These are phyloP conservation scores for Phylloscopus trochiloides DNA, from an alignment of 2,113 vertebrate genomes.

Conservation along the genomic window DNA sequence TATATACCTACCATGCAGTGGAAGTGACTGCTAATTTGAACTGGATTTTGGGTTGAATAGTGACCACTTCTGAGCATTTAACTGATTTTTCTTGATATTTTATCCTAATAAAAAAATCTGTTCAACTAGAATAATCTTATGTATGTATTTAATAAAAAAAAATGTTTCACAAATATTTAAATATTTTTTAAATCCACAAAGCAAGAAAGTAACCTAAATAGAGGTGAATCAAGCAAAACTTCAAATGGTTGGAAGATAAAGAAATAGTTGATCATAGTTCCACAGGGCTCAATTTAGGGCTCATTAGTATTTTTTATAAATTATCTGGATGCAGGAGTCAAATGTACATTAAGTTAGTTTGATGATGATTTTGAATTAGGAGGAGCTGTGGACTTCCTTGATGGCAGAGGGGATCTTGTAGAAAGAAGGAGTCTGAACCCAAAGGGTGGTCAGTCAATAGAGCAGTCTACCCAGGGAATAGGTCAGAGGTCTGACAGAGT, in stretches of 20 bases:
- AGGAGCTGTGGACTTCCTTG: background rate
- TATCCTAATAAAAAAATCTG: background rate
- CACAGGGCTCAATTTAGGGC: background rate
- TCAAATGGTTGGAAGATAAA: background rate
- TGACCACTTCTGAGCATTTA: background rate
- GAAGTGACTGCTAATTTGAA: background rate
- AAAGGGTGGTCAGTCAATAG: background rate
- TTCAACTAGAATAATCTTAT: background rate
- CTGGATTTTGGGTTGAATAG: background rate
- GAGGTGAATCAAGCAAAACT: background rate
- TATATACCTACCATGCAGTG: background rate
- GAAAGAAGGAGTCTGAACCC: background rate
- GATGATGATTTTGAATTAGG: background rate
- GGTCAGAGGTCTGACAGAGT: background rate
- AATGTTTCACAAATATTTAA: background rate
- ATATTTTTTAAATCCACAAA: background rate
- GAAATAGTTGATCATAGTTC: background rate
- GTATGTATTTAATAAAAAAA: background rate
- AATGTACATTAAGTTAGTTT: background rate
- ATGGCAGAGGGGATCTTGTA: background rate
- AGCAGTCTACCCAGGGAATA: background rate
- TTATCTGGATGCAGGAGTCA: background rate
- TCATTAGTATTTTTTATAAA: background rate
- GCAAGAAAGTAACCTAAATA: background rate
- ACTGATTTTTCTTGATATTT: background rate